These are phyloP conservation scores for Cotesia typhae DNA, from an alignment of 1,140 invertebrate species.

Conservation along the genomic window DNA sequence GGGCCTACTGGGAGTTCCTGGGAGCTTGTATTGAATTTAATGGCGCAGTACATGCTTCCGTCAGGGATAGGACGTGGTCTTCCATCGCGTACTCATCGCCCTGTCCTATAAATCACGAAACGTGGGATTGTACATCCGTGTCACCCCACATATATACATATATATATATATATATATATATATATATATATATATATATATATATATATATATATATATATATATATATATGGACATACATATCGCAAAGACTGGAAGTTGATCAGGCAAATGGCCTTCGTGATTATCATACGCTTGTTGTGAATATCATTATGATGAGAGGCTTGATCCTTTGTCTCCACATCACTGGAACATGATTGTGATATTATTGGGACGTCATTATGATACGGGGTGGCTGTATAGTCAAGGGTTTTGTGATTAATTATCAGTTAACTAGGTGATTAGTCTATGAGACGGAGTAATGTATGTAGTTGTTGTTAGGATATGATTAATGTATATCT, in stretches of 20 bases:
- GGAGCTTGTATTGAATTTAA: slow-evolving; percentile 16
- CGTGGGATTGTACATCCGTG: slow-evolving; percentile 5
- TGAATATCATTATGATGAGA: slow-evolving; percentile 16
- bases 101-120: slow-evolving; percentile 18
- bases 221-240: too few species aligned
- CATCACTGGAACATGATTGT: slow-evolving; percentile 2
- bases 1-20: slow-evolving; percentile 6
- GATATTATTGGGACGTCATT: slow-evolving; percentile 4
- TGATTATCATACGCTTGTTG: slow-evolving; percentile 15
- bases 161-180: too few species aligned
- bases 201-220: too few species aligned
- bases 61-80: slow-evolving; percentile 9
- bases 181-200: too few species aligned
- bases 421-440: slow-evolving; percentile 11
- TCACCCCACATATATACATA: background rate
- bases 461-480: too few species aligned
- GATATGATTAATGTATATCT: too few species aligned
- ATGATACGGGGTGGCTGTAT: slow-evolving; percentile 2
- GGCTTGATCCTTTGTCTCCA: background rate
- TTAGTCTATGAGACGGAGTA: background rate
- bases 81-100: slow-evolving; percentile 19
- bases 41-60: slow-evolving; percentile 9
- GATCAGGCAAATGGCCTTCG: slow-evolving; percentile 17
- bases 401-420: slow-evolving; percentile 3
- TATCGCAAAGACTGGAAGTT: slow-evolving; percentile 1